Percentiles rank a stretch among this genome's conserved stretches.
Evolutionary conservation across 2,113 vertebrate species (phyloP).

Genomic region (Brienomyrus brachyistius): DNA sequence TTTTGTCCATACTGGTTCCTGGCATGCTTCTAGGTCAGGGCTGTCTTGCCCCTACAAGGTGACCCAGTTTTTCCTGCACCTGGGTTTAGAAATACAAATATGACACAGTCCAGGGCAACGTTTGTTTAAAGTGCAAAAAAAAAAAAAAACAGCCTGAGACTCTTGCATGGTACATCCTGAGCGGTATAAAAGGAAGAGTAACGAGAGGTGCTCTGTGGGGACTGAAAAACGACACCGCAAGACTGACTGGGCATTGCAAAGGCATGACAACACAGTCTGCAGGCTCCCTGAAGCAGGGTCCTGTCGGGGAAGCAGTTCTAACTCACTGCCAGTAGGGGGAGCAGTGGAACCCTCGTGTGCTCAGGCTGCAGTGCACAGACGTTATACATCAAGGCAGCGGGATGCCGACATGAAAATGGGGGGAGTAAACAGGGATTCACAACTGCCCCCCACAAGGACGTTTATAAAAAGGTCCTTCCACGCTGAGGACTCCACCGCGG

Average conservation of each 20-base stretch:
- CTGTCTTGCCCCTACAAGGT: not conserved
- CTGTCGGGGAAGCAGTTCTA: not conserved
- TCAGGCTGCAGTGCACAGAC: not conserved
- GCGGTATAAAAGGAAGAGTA: not conserved
- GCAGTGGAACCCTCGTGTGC: not conserved
- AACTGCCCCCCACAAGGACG: not conserved
- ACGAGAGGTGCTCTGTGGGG: not conserved
- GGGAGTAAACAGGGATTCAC: not conserved
- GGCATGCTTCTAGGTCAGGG: not conserved
- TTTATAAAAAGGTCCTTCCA: not conserved
- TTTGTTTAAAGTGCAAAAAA: not conserved
- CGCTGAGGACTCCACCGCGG: not conserved
- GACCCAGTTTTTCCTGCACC: not conserved
- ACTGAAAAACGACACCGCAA: not conserved
- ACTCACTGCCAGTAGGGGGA: not conserved
- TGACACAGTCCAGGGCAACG: not conserved
- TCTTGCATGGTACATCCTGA: not conserved
- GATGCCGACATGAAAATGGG: not conserved
- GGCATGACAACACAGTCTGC: not conserved
- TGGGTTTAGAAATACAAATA: not conserved
- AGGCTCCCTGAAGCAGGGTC: not conserved
- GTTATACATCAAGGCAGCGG: not conserved
- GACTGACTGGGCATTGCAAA: not conserved
- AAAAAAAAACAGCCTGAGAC: not conserved
- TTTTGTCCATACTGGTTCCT: not conserved